phyloP scores from a whole-genome alignment of 2,113 vertebrate species.

The Silurus glanis region DNA sequence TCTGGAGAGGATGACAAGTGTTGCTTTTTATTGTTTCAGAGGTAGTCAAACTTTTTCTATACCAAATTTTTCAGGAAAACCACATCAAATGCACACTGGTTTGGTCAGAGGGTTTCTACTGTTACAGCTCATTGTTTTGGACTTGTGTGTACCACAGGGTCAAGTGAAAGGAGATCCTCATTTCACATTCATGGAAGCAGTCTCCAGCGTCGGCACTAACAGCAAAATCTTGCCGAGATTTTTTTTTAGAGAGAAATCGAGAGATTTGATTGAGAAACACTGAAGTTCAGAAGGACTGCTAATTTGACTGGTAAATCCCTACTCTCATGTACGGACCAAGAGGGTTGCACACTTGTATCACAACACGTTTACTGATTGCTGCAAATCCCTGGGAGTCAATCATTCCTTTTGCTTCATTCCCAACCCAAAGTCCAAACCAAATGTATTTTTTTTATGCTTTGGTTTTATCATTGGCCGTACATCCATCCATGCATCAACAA shows the following conservation, averaged over 20 bases:
- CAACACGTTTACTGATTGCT: background rate
- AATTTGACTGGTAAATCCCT: background rate
- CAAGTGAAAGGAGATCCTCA: too few relatives aligned
- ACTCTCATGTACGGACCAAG: background rate
- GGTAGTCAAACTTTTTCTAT: background rate
- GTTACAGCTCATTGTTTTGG: background rate
- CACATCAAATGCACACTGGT: too few relatives aligned
- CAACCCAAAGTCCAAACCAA: background rate
- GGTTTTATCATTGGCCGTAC: background rate
- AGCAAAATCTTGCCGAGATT: too few relatives aligned
- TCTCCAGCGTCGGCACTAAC: background rate
- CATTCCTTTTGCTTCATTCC: background rate
- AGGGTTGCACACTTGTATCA: background rate
- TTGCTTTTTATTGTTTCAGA: background rate
- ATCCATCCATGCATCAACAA: too few relatives aligned
- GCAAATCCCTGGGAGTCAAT: background rate
- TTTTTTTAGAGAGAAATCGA: too few relatives aligned
- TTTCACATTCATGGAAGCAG: background rate
- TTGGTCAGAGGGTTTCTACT: too few relatives aligned
- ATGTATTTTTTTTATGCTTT: background rate
- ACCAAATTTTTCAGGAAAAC: background rate
- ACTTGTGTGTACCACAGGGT: background rate
- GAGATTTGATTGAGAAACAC: background rate
- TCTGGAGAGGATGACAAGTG: constrained; percentile 2
- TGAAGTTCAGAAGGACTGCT: background rate